Conservation (phyloP, 2,797 vertebrate genomes). For the Nyctibius grandis region DNA sequence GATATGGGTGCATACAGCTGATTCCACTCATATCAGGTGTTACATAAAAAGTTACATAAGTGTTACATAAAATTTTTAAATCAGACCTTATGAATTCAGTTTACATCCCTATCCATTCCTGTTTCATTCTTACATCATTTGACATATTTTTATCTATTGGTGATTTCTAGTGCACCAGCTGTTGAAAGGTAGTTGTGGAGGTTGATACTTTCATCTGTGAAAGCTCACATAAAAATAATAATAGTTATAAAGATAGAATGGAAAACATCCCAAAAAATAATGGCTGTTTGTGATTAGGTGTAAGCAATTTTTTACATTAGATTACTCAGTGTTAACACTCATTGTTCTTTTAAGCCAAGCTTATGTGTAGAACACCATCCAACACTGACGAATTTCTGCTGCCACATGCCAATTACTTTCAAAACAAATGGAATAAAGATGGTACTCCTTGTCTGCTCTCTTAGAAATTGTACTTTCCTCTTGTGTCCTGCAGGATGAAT, state of each 20-base stretch:
- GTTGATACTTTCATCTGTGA: neutral
- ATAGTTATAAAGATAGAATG: neutral
- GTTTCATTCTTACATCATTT: neutral
- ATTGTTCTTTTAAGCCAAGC: neutral
- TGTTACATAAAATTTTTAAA: neutral
- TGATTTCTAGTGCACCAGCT: neutral
- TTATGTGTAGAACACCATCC: neutral
- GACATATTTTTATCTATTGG: neutral
- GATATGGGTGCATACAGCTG: neutral
- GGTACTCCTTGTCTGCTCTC: neutral
- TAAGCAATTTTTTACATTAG: neutral
- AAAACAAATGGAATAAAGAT: neutral
- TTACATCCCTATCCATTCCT: neutral
- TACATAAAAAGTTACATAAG: too few relatives aligned
- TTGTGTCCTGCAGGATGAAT: neutral
- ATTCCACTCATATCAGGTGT: neutral
- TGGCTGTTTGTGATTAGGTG: neutral
- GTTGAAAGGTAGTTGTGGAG: neutral
- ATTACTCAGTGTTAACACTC: neutral
- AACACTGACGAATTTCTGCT: neutral
- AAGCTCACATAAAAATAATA: neutral
- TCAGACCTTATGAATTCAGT: neutral
- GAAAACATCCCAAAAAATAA: neutral
- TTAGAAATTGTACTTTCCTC: neutral
- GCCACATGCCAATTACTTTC: neutral